Base-by-base conservation (phyloP, 92 coral and sea anemone genomes). In the Epizoanthus scotinus region DNA sequence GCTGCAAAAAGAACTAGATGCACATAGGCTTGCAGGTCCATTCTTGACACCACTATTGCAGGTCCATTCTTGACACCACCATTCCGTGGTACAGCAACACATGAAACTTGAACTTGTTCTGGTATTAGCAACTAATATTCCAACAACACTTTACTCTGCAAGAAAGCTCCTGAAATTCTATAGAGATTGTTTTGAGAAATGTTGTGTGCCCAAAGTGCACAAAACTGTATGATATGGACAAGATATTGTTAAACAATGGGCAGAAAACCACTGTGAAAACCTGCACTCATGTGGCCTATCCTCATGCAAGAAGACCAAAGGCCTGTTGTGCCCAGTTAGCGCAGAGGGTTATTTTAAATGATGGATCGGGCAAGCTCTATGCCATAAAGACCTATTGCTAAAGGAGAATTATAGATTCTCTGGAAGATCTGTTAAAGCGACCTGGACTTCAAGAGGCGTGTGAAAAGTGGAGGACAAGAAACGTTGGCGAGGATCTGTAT, bases 1-100 rank as follows among this genome's bases (percentile, higher is more conserved):
- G 63, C 61, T 83, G 52, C 27, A 42, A 13, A 84, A 84, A 55
- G 85, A 84, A 77, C 72, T 87, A 58, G 74, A 84, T 3, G 90
- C 84, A 59, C 63, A 83, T 59, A 83, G 87, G 64, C 66, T 83
- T 19, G 87, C 84, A 49, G 86, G 86, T 15, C 90, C 86, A 0
- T 86, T 86, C 74, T 26, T 60, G 22, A 19, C 82, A 25, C 87
- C 91, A 34, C 84, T 84, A 8, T 83, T 87, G 40, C 57, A 77
- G n/a, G n/a, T n/a, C 27, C 38, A 28, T 87, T 87, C 56, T 26
- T 73, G 4, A 75, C 70, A 3, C 71, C 85, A 22, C 85, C 82
- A 2, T 63, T 80, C 5, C 82, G 85, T 25, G n/a, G n/a, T n/a
- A n/a, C n/a, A n/a, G n/a, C n/a, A n/a, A n/a, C n/a, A n/a, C n/a